Percentiles rank a stretch among this genome's conserved stretches.
phyloP scores from a whole-genome alignment of 2,113 vertebrate genomes.

The Dinomys branickii region DNA sequence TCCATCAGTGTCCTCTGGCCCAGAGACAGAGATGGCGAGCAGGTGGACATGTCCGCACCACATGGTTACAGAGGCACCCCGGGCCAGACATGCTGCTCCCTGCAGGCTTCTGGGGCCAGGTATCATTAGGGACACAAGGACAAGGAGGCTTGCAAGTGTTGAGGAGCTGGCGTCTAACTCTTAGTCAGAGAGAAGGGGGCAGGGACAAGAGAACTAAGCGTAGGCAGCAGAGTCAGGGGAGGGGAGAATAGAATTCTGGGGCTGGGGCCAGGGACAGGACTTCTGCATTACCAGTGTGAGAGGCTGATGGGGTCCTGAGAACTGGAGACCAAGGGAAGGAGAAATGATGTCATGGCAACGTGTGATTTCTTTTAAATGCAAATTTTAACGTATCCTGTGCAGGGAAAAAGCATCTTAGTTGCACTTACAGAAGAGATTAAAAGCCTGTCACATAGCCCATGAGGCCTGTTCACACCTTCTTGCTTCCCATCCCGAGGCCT shows the following conservation, averaged over 20 bases:
- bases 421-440: not conserved
- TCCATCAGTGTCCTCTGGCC: not conserved
- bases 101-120: not conserved
- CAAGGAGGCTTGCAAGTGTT: not conserved
- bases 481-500: not conserved
- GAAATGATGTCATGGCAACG: not conserved
- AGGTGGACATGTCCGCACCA: not conserved
- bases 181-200: not conserved
- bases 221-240: not conserved
- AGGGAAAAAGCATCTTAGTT: not conserved
- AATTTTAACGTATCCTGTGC: not conserved
- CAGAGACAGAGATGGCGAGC: not conserved
- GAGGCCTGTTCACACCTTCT: not conserved
- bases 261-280: not conserved
- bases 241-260: not conserved
- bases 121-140: not conserved
- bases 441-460: not conserved
- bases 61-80: not conserved
- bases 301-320: not conserved
- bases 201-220: not conserved
- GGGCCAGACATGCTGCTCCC: not conserved
- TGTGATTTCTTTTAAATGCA: not conserved
- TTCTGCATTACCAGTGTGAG: not conserved
- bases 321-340: not conserved
- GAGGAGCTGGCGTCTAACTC: not conserved